These are phyloP conservation scores for Diarsia brunnea DNA, from an alignment of 2,888 invertebrate genomes.

Conservation along the genomic window DNA sequence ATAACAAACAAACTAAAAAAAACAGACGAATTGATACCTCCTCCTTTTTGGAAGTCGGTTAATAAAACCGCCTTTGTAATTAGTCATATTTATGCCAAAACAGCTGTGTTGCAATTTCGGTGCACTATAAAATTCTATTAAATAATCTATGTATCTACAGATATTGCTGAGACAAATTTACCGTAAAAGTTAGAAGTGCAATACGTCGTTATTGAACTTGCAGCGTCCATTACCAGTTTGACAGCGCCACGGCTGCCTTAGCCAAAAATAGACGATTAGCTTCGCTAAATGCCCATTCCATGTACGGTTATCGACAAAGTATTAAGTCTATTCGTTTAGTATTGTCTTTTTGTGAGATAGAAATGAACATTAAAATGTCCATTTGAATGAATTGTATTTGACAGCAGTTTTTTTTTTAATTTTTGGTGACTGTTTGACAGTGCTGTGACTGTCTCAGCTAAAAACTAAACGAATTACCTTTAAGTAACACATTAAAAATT, in stretches of 20 bases:
- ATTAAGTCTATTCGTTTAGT: not conserved
- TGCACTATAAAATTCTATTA: not conserved
- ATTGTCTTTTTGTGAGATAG: not conserved
- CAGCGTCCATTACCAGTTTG: constrained; percentile 35
- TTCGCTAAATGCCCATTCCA: constrained; percentile 18
- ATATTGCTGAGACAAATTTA: not conserved
- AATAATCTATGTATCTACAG: not conserved
- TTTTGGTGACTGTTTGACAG: constrained; percentile 23
- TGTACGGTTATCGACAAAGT: constrained; percentile 29
- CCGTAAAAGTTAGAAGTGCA: constrained; percentile 20
- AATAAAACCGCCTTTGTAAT: not conserved
- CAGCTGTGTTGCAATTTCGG: not conserved
- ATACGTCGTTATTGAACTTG: constrained; percentile 28
- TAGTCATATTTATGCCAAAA: not conserved
- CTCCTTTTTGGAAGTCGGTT: too few species aligned
- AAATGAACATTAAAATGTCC: too few species aligned
- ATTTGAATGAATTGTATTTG: not conserved
- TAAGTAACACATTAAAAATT: not conserved
- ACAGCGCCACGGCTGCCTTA: constrained; percentile 27
- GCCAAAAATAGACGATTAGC: constrained; percentile 45
- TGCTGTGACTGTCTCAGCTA: constrained; percentile 9
- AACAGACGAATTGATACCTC: too few species aligned
- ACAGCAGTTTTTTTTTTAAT: not conserved
- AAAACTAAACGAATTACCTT: constrained; percentile 23
- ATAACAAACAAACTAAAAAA: too few species aligned